Base-by-base conservation (phyloP, 2,797 vertebrate genomes). In the Discoglossus pictus region DNA sequence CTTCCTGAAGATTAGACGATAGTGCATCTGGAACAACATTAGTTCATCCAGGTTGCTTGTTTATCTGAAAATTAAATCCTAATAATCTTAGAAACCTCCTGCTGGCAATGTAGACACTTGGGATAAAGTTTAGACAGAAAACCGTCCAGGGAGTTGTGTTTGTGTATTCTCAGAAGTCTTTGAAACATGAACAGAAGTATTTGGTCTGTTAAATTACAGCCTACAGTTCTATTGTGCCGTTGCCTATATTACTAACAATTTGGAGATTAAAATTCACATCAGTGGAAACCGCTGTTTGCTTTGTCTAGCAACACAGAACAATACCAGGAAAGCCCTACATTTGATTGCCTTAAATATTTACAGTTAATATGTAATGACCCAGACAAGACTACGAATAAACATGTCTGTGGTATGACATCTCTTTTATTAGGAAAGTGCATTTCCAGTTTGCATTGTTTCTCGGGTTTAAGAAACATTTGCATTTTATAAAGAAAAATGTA, bases 21-120 rank as follows among this genome's bases (percentile, higher is more conserved):
- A 86, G 81, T 65, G 64, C 83, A 83, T 85, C 84, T 87, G 86
- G 76, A 86, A 84, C 68, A 85, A 85, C 79, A 86, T 73, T 79
- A 86, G 68, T 81, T 85, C 83, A 83, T 80, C 74, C 77, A 82
- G 79, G 81, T 83, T 82, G 86, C 84, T 61, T 79, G 73, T 75
- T 80, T 81, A 79, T 79, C 78, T 76, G 74, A 83, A 80, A 82
- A 81, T 79, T 80, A 80, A 78, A 88, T 79, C 77, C 50, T 75
- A 72, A 61, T 75, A 80, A 86, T 82, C 80, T 79, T 65, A 27
- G 25, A 44, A 53, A 74, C 76, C 60, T 76, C 75, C 79, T 82
- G 80, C 81, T 82, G 80, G 66, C 56, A 73, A 43, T 64, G 72
- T 74, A 72, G 48, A 13, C 65, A 81, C 78, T 78, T 73, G 73